phyloP scores from a whole-genome alignment of 1,140 invertebrate species.

The Lordiphosa stackelbergi region DNA sequence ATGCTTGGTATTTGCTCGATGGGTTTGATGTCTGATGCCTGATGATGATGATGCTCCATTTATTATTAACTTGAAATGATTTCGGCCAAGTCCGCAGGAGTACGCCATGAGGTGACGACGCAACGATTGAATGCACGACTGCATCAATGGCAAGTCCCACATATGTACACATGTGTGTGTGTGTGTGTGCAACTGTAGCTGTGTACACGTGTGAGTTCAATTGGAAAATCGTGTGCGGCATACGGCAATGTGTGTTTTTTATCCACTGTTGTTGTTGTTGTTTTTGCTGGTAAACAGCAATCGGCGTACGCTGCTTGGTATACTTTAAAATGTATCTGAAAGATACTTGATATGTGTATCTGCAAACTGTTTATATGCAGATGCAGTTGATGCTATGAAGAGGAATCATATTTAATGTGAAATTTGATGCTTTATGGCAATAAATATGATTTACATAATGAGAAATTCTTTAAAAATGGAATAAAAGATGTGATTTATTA shows the following conservation, averaged over 20 bases:
- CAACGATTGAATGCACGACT: constrained; percentile 77
- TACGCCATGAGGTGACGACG: constrained; percentile 64
- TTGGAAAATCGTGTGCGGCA: constrained; percentile 77
- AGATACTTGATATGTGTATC: constrained; percentile 22
- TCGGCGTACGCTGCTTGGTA: constrained; percentile 12
- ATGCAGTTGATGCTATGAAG: constrained; percentile 32
- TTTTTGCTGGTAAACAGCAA: constrained; percentile 36
- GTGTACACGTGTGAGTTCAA: constrained; percentile 73
- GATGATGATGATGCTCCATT: constrained; percentile 73
- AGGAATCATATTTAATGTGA: constrained; percentile 45
- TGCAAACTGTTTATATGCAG: constrained; percentile 22
- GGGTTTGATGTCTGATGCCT: constrained; percentile 64
- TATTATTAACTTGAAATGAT: constrained; percentile 77
- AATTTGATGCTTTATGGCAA: constrained; percentile 19
- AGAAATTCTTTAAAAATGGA: constrained; percentile 1
- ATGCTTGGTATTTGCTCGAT: constrained; percentile 62
- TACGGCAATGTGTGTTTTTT: constrained; percentile 66
- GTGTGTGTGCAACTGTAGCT: constrained; percentile 18
- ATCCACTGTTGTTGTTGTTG: constrained; percentile 43
- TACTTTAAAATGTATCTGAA: constrained; percentile 36
- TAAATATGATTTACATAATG: constrained; percentile 1
- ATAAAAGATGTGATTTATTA: not conserved
- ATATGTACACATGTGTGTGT: constrained; percentile 23
- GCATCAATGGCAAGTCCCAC: constrained; percentile 58
- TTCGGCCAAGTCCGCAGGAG: constrained; percentile 52